A percentile compares a stretch with the other conserved stretches of the same genome.
Evolutionary conservation across 2,888 invertebrate species (phyloP).

Genomic region (Philereme vetulata): DNA sequence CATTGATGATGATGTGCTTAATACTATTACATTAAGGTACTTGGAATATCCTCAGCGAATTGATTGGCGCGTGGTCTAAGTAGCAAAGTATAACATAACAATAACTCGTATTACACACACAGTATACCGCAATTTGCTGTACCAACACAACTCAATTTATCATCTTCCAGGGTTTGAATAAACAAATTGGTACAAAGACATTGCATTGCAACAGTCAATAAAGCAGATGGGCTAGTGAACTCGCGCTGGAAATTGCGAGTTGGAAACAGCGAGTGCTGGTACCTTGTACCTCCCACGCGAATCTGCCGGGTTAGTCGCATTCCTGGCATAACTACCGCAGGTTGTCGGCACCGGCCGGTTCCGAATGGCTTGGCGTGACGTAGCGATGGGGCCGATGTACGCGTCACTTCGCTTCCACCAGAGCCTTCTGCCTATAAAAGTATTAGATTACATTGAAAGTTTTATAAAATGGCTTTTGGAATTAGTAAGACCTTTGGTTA

Average conservation of each 20-base stretch:
- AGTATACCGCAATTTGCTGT: neutral
- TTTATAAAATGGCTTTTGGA: too few relatives aligned
- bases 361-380: constrained; percentile 70
- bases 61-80: constrained; percentile 33
- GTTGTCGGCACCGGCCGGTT: constrained; percentile 79
- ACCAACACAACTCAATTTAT: neutral
- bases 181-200: neutral
- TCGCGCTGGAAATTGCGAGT: constrained; percentile 42
- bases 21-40: constrained; percentile 39
- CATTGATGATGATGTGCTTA: constrained; percentile 20
- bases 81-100: constrained; percentile 2
- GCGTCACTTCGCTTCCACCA: constrained; percentile 58
- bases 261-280: constrained; percentile 51
- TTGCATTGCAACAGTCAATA: constrained; percentile 20
- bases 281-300: constrained; percentile 72
- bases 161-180: neutral
- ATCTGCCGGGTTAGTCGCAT: constrained; percentile 73
- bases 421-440: constrained; percentile 6
- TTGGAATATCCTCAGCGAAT: constrained; percentile 37
- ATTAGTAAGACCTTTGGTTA: too few relatives aligned
- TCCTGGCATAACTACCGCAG: constrained; percentile 74
- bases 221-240: constrained; percentile 33
- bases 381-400: constrained; percentile 46
- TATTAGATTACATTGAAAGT: too few relatives aligned
- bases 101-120: neutral